These are phyloP conservation scores for Dendronephthya gigantea DNA, from an alignment of 64 coral and sea anemone genomes.

Conservation along the genomic window DNA sequence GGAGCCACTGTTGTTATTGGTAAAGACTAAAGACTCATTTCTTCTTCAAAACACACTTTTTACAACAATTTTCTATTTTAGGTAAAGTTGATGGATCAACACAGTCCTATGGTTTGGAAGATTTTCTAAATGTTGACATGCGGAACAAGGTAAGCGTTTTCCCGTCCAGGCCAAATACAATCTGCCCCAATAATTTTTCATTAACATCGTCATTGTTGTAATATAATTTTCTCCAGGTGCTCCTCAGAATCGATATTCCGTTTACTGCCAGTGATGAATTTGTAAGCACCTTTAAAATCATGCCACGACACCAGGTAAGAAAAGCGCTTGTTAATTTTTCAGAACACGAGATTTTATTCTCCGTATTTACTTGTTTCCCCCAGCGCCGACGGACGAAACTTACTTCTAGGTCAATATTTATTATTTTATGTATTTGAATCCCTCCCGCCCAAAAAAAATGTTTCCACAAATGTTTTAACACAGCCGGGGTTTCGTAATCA, in stretches of 20 bases:
- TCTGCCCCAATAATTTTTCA: background rate
- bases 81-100: background rate
- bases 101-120: background rate
- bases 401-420: no score
- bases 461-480: no score
- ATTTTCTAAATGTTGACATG: background rate
- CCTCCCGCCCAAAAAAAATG: no score
- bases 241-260: background rate
- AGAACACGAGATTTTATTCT: background rate
- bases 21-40: conserved; percentile 8
- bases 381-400: no score
- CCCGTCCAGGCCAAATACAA: background rate
- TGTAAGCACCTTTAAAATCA: background rate
- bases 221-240: background rate
- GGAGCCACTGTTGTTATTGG: conserved; percentile 54
- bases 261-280: background rate
- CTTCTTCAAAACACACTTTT: no score
- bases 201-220: background rate
- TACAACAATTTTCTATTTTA: background rate
- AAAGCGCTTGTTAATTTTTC: no score
- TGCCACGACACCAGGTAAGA: background rate
- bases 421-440: no score
- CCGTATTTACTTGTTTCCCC: background rate
- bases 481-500: no score
- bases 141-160: background rate